Conservation (phyloP, 2,113 vertebrate genomes). For the Scartelaos histophorus region DNA sequence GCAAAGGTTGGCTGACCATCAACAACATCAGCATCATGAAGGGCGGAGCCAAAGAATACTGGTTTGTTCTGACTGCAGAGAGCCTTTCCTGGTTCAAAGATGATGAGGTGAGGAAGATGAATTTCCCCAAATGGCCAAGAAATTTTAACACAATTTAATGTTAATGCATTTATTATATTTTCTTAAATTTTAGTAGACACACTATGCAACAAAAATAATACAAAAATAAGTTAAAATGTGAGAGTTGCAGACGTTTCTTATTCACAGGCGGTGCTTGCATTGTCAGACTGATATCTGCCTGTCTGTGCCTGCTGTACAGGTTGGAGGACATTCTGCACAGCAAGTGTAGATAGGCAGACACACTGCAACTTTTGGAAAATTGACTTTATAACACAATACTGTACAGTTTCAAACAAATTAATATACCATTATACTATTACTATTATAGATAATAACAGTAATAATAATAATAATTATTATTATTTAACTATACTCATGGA, state of each 20-base stretch:
- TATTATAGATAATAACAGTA: background rate
- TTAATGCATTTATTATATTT: slow-evolving; percentile 8
- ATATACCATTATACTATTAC: too few relatives aligned
- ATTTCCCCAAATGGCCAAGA: slow-evolving; percentile 5
- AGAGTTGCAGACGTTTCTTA: background rate
- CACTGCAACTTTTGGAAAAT: slow-evolving; percentile 82
- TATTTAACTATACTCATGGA: background rate
- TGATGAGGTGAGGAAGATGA: slow-evolving; percentile 81
- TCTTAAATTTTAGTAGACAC: background rate
- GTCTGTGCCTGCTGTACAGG: slow-evolving; percentile 99
- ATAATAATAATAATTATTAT: background rate
- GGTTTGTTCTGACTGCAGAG: slow-evolving; percentile 89
- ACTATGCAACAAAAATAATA: background rate
- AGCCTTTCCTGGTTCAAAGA: slow-evolving; percentile 91
- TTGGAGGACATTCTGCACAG: slow-evolving; percentile 99
- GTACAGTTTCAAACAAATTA: background rate
- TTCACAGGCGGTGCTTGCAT: slow-evolving; percentile 15
- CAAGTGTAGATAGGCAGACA: slow-evolving; percentile 99
- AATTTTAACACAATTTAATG: background rate
- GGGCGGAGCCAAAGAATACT: slow-evolving; percentile 89
- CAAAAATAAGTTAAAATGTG: background rate
- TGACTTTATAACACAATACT: background rate
- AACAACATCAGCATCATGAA: slow-evolving; percentile 94
- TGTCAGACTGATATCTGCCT: slow-evolving; percentile 98
- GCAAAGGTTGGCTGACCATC: slow-evolving; percentile 95